Evolutionary conservation across 2,797 vertebrate species (phyloP).

Genomic region (Acanthiza pusilla): DNA sequence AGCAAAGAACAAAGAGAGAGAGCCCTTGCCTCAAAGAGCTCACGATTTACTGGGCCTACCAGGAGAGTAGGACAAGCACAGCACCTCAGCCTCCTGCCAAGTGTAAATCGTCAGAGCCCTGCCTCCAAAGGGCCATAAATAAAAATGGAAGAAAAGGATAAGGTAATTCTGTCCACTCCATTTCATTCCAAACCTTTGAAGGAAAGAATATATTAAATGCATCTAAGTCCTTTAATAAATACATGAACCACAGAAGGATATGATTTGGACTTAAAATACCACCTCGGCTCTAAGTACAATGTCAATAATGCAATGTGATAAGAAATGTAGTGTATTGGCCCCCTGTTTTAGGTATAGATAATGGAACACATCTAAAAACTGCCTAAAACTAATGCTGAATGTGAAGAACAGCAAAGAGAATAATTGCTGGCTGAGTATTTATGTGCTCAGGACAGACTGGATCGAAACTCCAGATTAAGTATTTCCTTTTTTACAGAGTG

Average conservation of each 20-base stretch:
- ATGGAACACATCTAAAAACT: background rate
- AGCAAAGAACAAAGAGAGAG: constrained; percentile 23
- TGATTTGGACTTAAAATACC: background rate
- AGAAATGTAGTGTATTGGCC: background rate
- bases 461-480: background rate
- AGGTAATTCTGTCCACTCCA: constrained; percentile 15
- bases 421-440: background rate
- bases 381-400: background rate
- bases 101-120: constrained; percentile 35
- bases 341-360: background rate
- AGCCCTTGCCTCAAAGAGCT: background rate
- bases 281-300: background rate
- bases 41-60: constrained; percentile 26
- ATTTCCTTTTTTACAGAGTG: background rate
- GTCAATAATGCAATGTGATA: background rate
- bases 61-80: constrained; percentile 30
- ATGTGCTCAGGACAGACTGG: background rate
- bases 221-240: constrained; percentile 11
- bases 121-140: background rate
- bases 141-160: background rate
- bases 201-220: background rate
- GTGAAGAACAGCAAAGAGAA: background rate
- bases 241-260: background rate
- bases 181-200: constrained; percentile 10
- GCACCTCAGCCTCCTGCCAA: constrained; percentile 19